Evolutionary conservation across 2,888 invertebrate species (phyloP).

Genomic region (Drosophila quinaria): DNA sequence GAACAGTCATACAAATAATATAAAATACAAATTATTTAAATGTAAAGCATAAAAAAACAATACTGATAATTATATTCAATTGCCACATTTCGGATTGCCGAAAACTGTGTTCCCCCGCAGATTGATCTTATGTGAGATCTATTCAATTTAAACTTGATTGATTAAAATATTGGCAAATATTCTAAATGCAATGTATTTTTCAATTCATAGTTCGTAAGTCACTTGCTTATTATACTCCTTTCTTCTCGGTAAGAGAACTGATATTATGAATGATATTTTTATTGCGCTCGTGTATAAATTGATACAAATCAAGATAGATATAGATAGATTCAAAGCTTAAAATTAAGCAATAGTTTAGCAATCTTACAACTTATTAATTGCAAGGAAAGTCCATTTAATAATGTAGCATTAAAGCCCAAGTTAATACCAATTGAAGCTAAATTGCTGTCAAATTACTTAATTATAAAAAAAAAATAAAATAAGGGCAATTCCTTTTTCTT

Average conservation of each 20-base stretch:
- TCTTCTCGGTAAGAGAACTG: too few relatives aligned
- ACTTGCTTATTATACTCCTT: too few relatives aligned
- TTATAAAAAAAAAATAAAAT: slow-evolving; percentile 14
- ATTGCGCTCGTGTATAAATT: too few relatives aligned
- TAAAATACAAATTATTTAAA: background rate
- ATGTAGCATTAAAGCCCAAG: background rate
- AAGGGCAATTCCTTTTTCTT: too few relatives aligned
- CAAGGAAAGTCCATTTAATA: background rate
- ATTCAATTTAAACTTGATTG: too few relatives aligned
- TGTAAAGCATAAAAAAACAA: background rate
- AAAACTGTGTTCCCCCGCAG: too few relatives aligned
- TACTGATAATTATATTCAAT: too few relatives aligned
- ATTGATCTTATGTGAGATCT: too few relatives aligned
- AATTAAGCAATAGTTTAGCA: too few relatives aligned
- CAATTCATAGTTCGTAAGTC: too few relatives aligned
- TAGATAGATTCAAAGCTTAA: background rate
- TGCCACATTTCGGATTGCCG: background rate
- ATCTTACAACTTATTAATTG: background rate
- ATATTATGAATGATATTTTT: background rate
- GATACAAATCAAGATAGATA: background rate
- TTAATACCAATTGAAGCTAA: background rate
- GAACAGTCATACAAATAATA: slow-evolving; percentile 6
- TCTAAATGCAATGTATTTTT: too few relatives aligned
- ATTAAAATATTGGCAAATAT: too few relatives aligned
- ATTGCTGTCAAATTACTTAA: background rate